Base-by-base conservation (phyloP, 2,113 vertebrate species). In the Pachypanchax playfairii region DNA sequence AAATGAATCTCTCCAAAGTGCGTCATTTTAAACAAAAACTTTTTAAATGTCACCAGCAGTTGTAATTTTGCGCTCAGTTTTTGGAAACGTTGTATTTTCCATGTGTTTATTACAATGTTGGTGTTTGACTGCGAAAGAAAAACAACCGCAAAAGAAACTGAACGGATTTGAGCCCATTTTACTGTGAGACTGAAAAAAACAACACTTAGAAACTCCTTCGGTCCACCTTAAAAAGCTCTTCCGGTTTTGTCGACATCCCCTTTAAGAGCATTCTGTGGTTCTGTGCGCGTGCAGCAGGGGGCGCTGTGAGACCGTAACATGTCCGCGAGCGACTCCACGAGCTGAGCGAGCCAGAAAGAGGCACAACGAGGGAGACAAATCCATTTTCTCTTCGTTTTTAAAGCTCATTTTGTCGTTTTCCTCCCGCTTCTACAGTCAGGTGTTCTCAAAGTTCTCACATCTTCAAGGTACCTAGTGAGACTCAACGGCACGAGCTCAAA, bases 191-290 rank as follows among this genome's bases (percentile, higher is more conserved):
- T 47, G 13, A 13, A 6, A 21, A n/a, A n/a, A 49, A 20, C 25
- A 12, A 26, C 6, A 5, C 5, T 24, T 1, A 90, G n/a, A n/a
- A n/a, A 83, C 85, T 85, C 56, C 28, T 2, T 57, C 68, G 82
- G 35, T 84, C 89, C 74, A 90, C 89, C 87, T 90, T 90, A 90
- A 90, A 85, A 81, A 29, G 1, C 22, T 64, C 75, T 88, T 89
- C 83, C 81, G 74, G 67, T 42, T 80, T 78, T 9, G 4, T 10
- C 15, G 59, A 88, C 89, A 57, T 89, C 86, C 89, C 89, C 89
- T 90, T 90, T 90, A 90, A 89, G 89, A 85, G 66, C 15, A 14
- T 6, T 3, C 4, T 0, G 1, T 17, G 0, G 4, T 4, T 1
- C 21, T 14, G 2, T 0, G 0, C 0, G 25, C 1, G 47, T 4